Evolutionary conservation across 2,113 vertebrate genomes (phyloP), one percentile per base, ranked within the genome.

Genomic region (Platysternon megacephalum): DNA sequence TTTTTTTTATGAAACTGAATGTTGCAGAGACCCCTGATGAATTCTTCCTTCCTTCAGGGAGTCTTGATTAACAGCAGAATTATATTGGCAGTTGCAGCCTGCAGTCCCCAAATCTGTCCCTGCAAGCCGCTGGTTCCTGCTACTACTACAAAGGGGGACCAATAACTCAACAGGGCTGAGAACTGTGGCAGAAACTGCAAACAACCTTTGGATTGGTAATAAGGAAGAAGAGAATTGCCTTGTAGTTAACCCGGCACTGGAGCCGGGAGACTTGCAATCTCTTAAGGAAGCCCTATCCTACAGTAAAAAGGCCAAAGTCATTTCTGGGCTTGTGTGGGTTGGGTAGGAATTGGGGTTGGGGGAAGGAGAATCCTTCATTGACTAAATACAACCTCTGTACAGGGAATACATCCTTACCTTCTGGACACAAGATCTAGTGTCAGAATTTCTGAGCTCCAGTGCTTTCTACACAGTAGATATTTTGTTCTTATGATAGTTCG

Each of bases 51-150:
- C 32, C 49, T 61, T 83, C 46, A 56, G 49, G 19, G 28, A n/a
- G 39, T 53, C 86, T 88, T 93, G 82, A 93, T 88, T 95, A 92
- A 88, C 56, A 28, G 53, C 86, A 86, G 84, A 94, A 94, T 97
- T 93, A 93, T 97, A 91, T 96, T 96, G 92, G 28, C 52, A 85
- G 88, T 85, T 76, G 82, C 26, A 93, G 79, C 56, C 82, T 89
- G 86, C 53, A 65, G 35, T 39, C 65, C 35, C 8, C 14, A 52
- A 88, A 93, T 79, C 79, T 86, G 49, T 94, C 93, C 91, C 82
- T 82, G 56, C 79, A 91, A 89, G 74, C 84, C 79, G 85, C 82
- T 95, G 89, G 91, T 97, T 96, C 93, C 96, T 89, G 88, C 94
- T 96, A 84, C 82, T 51, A 91, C 78, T 78, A 46, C 32, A 80